phyloP scores from a whole-genome alignment of 1,140 invertebrate genomes.

The Sarcophaga peregrina region DNA sequence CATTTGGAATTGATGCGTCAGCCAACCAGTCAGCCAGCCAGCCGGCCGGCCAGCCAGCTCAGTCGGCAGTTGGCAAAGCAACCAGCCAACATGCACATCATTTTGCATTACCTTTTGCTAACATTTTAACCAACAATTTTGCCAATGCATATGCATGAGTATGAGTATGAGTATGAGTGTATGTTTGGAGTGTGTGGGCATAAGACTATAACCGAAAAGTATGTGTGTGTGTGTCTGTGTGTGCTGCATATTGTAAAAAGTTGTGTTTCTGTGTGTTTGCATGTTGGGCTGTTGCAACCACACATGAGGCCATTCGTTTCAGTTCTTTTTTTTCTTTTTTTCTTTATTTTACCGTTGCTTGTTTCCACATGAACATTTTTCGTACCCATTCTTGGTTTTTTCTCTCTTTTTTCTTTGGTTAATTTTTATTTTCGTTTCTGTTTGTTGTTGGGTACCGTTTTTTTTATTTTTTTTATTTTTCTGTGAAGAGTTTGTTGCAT shows the following conservation, averaged over 20 bases:
- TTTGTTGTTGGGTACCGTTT: neutral
- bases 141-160: neutral
- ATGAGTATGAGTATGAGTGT: neutral
- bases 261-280: neutral
- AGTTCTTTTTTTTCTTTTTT: neutral
- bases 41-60: neutral
- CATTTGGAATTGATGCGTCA: neutral
- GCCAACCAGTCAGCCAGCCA: neutral
- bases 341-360: neutral
- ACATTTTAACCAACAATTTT: slow-evolving; percentile 9
- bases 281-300: neutral
- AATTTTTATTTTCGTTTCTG: too few species aligned
- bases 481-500: slow-evolving; percentile 17
- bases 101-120: neutral
- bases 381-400: neutral
- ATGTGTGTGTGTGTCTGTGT: neutral
- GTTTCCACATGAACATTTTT: slow-evolving; percentile 24
- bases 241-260: neutral
- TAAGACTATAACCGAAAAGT: neutral
- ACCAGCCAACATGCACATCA: slow-evolving; percentile 7
- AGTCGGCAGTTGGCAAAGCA: neutral
- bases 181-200: neutral
- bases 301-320: neutral
- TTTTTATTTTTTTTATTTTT: neutral
- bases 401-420: neutral